Base-by-base conservation (phyloP, 53 echinoderm and acorn worm genomes). In the Hippasteria phrygiana region DNA sequence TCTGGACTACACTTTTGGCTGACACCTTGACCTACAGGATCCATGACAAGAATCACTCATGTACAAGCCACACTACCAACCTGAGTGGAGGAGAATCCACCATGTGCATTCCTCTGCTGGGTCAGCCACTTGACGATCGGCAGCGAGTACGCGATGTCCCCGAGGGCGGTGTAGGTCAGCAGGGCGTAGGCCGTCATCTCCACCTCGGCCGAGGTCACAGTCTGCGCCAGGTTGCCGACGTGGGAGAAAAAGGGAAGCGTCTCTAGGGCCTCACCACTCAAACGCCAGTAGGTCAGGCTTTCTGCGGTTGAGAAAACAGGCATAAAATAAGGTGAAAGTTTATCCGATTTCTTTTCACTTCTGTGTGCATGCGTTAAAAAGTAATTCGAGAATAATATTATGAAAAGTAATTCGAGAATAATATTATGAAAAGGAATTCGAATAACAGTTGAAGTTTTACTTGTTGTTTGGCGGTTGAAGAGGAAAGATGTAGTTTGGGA, bases 81-180 rank as follows among this genome's bases (percentile, higher is more conserved):
- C 94, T 99, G 99, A 12, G 96, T 99, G 42, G 96, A 96, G 39
- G 96, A 93, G 75, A 99, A 99, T n/a, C 99, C 99, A 24, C 99
- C 99, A 50, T 96, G 80, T 1, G 99, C 93, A 38, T 99, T 99
- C 78, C 99, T 91, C 85, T 99, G 96, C 69, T 91, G 94, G 4
- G 99, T 94, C n/a, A 99, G 90, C 99, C 99, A 99, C 78, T 99
- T 99, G 43, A 99, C 99, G 26, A 99, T 94, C 1, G 96, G 99
- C 8, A 99, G 79, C 5, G 99, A 92, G 63, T 96, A 99, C 0
- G 99, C 99, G 46, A 99, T 95, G 47, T 99, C 96, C 11, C 99
- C 94, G 26, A 91, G 89, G 17, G 93, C 94, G 0, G 99, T 92
- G 87, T 91, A 99, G 8, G 99, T 96, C 46, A 99, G 87, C 54